Base-by-base conservation (phyloP, 2,888 invertebrate species). In the Metalampra italica region DNA sequence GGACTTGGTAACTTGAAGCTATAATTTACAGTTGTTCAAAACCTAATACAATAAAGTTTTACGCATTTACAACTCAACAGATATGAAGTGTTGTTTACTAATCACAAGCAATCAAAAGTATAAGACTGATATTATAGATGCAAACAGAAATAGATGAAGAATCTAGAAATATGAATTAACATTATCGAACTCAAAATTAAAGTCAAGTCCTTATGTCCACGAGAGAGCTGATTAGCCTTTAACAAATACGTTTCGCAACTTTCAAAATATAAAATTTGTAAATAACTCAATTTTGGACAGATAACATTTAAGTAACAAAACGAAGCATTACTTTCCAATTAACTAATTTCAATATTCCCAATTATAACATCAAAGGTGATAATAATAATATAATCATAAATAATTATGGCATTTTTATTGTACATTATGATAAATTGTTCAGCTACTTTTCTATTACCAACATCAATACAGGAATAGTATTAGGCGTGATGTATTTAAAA, bases 371-470 rank as follows among this genome's bases (percentile, higher is more conserved):
- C 8, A n/a, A n/a, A n/a, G n/a, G n/a, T n/a, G n/a, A n/a, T n/a
- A n/a, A n/a, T n/a, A n/a, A 32, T 43, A 43, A 45, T 22, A 41
- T 29, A 29, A 41, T 13, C 38, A 15, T 40, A 34, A 47, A 50
- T 43, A 50, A 52, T 62, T 79, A 82, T 82, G 82, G 82, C 82
- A 75, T 65, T 60, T 60, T 36, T 55, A 59, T 71, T 76, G 69
- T 75, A 71, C 65, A 67, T 61, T 43, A 54, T 22, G 22, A 22
- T 49, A 47, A 46, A 49, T 62, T 54, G 56, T 64, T 62, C 58
- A 59, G 46, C 52, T 54, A 9, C 47, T 55, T 48, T 54, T 46
- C 40, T 46, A 9, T 8, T 36, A 22, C 45, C 57, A 56, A 52
- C 57, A 55, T 64, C 57, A 69, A 54, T 47, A 50, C 52, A 58